A percentile compares a stretch with the other conserved stretches of the same genome.
phyloP scores from a whole-genome alignment of 2,888 invertebrate genomes.

The Diplazon laetatorius region DNA sequence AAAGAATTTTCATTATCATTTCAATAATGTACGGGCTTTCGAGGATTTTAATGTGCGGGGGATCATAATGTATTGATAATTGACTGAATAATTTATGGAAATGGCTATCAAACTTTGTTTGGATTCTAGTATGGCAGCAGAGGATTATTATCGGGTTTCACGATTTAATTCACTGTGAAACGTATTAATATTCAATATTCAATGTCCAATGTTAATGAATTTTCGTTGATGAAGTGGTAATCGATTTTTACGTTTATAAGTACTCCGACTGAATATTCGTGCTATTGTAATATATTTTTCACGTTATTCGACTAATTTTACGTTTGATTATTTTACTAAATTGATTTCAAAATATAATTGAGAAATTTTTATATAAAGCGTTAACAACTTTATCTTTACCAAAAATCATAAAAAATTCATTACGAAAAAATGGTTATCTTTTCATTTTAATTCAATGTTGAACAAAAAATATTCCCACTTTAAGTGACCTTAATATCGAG shows the following conservation, averaged over 20 bases:
- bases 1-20: background rate
- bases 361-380: too few species aligned
- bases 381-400: too few species aligned
- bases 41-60: background rate
- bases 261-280: too few species aligned
- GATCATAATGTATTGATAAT: conserved; percentile 28
- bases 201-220: conserved; percentile 12
- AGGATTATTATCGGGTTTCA: background rate
- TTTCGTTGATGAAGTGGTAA: conserved; percentile 14
- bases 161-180: conserved; percentile 5
- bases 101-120: conserved; percentile 1
- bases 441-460: background rate
- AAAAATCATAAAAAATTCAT: too few species aligned
- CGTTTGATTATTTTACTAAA: too few species aligned
- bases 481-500: too few species aligned
- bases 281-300: background rate
- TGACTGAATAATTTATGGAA: conserved; percentile 4
- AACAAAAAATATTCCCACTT: too few species aligned
- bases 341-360: too few species aligned
- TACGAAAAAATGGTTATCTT: too few species aligned
- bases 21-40: conserved; percentile 6
- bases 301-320: too few species aligned
- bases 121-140: background rate
- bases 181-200: conserved; percentile 7
- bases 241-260: conserved; percentile 21